These are phyloP conservation scores for Drosophila kohkoa DNA, from an alignment of 1,140 invertebrate genomes.

Conservation along the genomic window DNA sequence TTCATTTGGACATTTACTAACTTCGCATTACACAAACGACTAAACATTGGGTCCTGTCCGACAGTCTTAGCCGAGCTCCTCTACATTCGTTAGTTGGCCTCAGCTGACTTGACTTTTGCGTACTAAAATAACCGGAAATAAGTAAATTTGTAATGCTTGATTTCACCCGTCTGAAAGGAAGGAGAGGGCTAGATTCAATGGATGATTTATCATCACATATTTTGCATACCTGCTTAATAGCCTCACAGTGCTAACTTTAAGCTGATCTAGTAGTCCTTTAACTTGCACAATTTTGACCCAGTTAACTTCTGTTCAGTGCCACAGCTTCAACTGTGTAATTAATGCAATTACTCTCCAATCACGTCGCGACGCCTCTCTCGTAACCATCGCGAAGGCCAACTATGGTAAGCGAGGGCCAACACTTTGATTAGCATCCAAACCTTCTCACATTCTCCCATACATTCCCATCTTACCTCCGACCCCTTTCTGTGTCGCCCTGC, in stretches of 20 bases:
- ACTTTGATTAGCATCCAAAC: constrained; percentile 61
- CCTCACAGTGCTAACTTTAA: background rate
- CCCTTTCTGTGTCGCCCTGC: background rate
- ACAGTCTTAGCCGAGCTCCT: background rate
- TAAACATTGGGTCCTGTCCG: constrained; percentile 58
- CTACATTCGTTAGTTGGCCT: constrained; percentile 21
- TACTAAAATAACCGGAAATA: constrained; percentile 81
- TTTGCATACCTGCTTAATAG: constrained; percentile 26
- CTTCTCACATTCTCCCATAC: background rate
- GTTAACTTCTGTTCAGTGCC: constrained; percentile 37
- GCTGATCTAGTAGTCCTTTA: constrained; percentile 1
- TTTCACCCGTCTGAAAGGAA: constrained; percentile 49
- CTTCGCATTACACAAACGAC: constrained; percentile 78
- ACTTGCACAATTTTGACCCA: constrained; percentile 44
- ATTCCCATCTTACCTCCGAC: background rate
- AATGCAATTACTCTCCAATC: constrained; percentile 77
- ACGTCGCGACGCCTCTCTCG: constrained; percentile 52
- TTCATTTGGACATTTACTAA: constrained; percentile 81
- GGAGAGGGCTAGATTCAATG: background rate
- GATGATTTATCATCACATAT: constrained; percentile 47
- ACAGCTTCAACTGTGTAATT: constrained; percentile 48
- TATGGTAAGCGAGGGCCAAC: background rate
- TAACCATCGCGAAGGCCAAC: constrained; percentile 11
- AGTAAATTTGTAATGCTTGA: constrained; percentile 78
- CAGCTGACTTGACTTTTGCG: constrained; percentile 74